Base-by-base conservation (phyloP, 2,888 invertebrate species). In the Melitaea athalia region DNA sequence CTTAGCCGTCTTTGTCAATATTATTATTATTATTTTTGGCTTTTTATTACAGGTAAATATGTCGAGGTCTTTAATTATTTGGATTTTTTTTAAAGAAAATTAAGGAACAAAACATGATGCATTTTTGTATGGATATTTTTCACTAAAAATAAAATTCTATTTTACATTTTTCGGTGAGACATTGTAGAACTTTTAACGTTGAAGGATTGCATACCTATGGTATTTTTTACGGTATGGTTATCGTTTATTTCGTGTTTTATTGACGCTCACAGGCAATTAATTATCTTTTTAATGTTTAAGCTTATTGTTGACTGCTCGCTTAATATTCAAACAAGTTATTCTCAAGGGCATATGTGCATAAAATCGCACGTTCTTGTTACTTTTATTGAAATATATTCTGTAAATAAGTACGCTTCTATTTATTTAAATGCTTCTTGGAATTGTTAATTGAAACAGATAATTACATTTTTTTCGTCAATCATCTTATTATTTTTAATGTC, bases 301-400 rank as follows among this genome's bases (percentile, higher is more conserved):
- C 10, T 24, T 24, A n/a, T 6, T 60, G 5, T 59, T 45, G 24
- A 59, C 24, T 47, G 42, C 14, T 38, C 15, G 31, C 24, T 14
- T 33, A 33, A 42, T 59, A 43, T 65, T 38, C 1, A 57, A 70
- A 70, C 64, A 62, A 49, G 72, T 68, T 70, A 15, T 66, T 45
- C 61, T 70, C 68, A 72, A 70, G 72, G 70, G 61, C 68, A 24
- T n/a, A n/a, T 24, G 62, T 47, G 50, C 60, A 52, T 57, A 70
- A 55, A 68, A 59, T 61, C 49, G 31, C 17, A 11, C 43, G 60
- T 65, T 65, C 31, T 50, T 60, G n/a, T 57, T 42, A 11, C 15
- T 57, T 38, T 57, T 57, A 57, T 38, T 57, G 10, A 38, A 33
- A 8, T 15, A 50, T 50, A 10, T 17, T 10, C 14, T 47, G 12